phyloP scores from a whole-genome alignment of 2,113 vertebrate species.

The Perca schrenkii region DNA sequence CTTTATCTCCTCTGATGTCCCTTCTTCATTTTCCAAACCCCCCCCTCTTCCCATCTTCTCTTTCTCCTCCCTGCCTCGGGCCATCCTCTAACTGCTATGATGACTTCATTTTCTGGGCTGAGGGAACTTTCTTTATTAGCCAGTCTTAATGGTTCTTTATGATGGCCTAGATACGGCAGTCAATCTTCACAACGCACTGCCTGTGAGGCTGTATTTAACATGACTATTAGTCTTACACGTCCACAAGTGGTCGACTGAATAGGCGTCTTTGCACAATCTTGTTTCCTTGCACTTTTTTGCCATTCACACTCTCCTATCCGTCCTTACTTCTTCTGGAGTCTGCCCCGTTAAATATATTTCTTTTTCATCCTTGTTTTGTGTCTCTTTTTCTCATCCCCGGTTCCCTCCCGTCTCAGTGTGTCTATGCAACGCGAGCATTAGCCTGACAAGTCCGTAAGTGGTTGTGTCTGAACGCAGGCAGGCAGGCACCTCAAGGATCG shows the following conservation, averaged over 20 bases:
- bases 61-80: slow-evolving; percentile 53
- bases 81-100: slow-evolving; percentile 63
- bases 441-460: background rate
- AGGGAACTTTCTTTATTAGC: slow-evolving; percentile 71
- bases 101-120: slow-evolving; percentile 75
- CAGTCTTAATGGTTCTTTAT: slow-evolving; percentile 64
- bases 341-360: background rate
- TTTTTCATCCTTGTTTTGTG: background rate
- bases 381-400: background rate
- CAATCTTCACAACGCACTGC: slow-evolving; percentile 14
- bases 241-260: slow-evolving; percentile 51
- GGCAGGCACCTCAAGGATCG: slow-evolving; percentile 15
- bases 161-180: slow-evolving; percentile 65
- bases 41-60: slow-evolving; percentile 5
- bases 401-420: background rate
- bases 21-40: slow-evolving; percentile 22
- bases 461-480: slow-evolving; percentile 19
- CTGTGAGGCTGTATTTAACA: slow-evolving; percentile 61
- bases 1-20: slow-evolving; percentile 35
- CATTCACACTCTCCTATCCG: background rate
- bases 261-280: background rate
- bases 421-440: slow-evolving; percentile 5
- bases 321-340: background rate
- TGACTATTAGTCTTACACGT: slow-evolving; percentile 38
- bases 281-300: background rate